A percentile compares a stretch with the other conserved stretches of the same genome.
These are phyloP conservation scores for Cryptoblepharus egeriae DNA, from an alignment of 2,797 vertebrate genomes.

Conservation along the genomic window DNA sequence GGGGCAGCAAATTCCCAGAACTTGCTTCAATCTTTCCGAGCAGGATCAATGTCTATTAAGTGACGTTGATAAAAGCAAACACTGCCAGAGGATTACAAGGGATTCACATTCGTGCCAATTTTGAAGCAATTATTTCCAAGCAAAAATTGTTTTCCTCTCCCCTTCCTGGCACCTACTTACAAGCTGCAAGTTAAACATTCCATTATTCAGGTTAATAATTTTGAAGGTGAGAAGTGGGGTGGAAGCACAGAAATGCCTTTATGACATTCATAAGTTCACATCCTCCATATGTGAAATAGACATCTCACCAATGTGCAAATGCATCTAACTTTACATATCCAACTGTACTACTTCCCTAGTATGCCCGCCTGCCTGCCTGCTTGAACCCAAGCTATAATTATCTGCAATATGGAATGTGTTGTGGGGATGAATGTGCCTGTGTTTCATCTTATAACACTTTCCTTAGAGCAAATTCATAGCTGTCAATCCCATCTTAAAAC, in stretches of 20 bases:
- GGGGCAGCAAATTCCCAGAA: slow-evolving; percentile 20
- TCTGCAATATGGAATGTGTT: not conserved
- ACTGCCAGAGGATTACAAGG: slow-evolving; percentile 14
- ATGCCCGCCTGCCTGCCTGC: not conserved
- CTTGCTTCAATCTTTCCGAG: slow-evolving; percentile 19
- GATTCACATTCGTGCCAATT: slow-evolving; percentile 15
- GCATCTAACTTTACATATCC: not conserved
- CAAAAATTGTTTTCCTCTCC: not conserved
- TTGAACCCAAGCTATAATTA: not conserved
- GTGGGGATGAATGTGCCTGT: not conserved
- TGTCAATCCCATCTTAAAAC: slow-evolving; percentile 33
- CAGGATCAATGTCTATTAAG: slow-evolving; percentile 12
- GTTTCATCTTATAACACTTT: not conserved
- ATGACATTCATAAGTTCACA: not conserved
- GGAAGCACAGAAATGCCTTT: slow-evolving; percentile 2
- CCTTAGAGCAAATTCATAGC: slow-evolving; percentile 10
- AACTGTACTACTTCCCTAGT: not conserved
- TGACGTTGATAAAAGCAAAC: slow-evolving; percentile 12
- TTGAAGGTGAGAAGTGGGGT: not conserved
- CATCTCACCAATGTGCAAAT: not conserved
- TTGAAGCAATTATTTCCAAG: slow-evolving; percentile 14
- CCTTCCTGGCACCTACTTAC: not conserved
- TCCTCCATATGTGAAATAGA: not conserved
- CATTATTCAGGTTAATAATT: slow-evolving; percentile 27
- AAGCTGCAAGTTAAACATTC: slow-evolving; percentile 21